Evolutionary conservation across 2,113 vertebrate genomes (phyloP), one percentile per base, ranked within the genome.

Genomic region (Clarias macrocephalus): DNA sequence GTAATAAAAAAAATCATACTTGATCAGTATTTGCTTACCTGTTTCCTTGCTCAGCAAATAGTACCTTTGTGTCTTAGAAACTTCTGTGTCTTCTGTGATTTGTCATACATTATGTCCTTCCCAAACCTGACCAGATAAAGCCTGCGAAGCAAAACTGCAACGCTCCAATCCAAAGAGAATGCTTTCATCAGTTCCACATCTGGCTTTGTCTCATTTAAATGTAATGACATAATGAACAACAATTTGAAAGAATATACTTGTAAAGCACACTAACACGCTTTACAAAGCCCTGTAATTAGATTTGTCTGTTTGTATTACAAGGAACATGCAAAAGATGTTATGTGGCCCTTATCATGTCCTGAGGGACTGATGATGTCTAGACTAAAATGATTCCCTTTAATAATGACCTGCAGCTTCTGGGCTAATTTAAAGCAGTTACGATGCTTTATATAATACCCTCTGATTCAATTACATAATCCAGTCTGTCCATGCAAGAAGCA

Each of bases 181-280:
- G 54, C 63, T 82, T 72, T 82, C 37, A 75, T 87, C 80, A 65
- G 18, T 76, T 73, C 56, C 83, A 85, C 83, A 85, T 85, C 68
- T 83, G 28, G 28, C 42, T 76, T 77, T 77, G 23, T 76, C 57
- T n/a, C 25, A 73, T 57, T 82, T n/a, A 37, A 86, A 82, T 73
- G 30, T 42, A 87, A 70, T 76, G 42, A 83, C 25, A 28, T 63
- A 87, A 65, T 83, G 68, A 83, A 73, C 70, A 68, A 42, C 48
- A 83, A n/a, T 83, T 87, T 87, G 42, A 87, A 87, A 83, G 59
- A 77, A 83, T 65, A 73, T 87, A 70, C 68, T 76, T 48, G 52
- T 21, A 33, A 63, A 76, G 56, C 60, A 56, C 75, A 19, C 75
- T 66, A 56, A 83, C 57, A 75, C 48, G 11, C 70, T 87, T 75